These are phyloP conservation scores for Sinocyclocheilus anshuiensis DNA, from an alignment of 2,113 vertebrate genomes.

Conservation along the genomic window DNA sequence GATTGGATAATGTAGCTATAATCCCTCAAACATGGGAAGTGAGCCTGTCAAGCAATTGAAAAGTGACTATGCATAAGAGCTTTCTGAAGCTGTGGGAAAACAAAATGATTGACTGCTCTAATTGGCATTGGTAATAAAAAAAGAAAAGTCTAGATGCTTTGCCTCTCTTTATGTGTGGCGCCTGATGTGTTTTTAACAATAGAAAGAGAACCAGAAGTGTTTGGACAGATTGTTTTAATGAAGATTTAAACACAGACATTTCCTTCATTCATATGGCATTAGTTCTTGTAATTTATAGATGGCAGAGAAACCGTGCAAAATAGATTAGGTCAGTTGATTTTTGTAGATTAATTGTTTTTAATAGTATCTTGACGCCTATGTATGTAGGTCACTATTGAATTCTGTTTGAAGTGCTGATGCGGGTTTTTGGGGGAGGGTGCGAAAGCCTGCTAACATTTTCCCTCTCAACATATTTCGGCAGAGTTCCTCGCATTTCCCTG, in stretches of 20 bases:
- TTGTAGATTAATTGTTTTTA: background rate
- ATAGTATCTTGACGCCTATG: background rate
- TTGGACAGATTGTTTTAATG: background rate
- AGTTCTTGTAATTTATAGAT: background rate
- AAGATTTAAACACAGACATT: constrained; percentile 9
- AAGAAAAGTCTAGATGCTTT: background rate
- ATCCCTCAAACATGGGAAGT: constrained; percentile 5
- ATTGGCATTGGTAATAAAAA: constrained; percentile 21
- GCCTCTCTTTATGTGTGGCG: background rate
- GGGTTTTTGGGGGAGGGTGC: constrained; percentile 28
- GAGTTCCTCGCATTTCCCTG: background rate
- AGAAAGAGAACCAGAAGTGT: background rate
- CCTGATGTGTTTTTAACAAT: constrained; percentile 27
- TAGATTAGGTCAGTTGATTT: background rate
- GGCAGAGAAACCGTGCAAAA: background rate
- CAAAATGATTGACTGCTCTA: constrained; percentile 16
- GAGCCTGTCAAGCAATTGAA: background rate
- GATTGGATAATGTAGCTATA: constrained; percentile 27
- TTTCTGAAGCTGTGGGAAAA: constrained; percentile 31
- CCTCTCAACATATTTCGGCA: constrained; percentile 10
- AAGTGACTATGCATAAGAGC: background rate
- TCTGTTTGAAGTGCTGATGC: constrained; percentile 11
- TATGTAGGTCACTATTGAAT: constrained; percentile 9
- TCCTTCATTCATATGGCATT: background rate
- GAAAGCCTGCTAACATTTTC: constrained; percentile 29